A percentile compares a stretch with the other conserved stretches of the same genome.
Conservation (phyloP, 64 coral and sea anemone species). For the Montipora efflorescens region DNA sequence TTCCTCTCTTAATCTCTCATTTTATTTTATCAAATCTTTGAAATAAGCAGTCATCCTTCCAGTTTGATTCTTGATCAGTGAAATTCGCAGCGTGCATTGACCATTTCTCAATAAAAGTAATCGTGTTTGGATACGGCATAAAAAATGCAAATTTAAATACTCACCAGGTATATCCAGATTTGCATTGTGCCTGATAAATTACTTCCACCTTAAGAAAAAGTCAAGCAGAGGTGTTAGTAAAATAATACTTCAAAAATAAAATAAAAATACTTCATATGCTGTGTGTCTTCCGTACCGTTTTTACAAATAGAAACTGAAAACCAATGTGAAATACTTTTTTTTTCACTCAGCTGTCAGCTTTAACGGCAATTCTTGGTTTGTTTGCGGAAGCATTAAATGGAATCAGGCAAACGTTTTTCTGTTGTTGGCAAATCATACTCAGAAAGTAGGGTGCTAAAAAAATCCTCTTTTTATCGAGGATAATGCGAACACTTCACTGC, state of each 20-base stretch:
- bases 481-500: not conserved
- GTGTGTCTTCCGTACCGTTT: not conserved
- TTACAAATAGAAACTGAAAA: too few species aligned
- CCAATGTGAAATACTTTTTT: too few species aligned
- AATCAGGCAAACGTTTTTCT: not conserved
- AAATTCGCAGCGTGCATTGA: too few species aligned
- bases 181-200: constrained; percentile 3
- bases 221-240: not conserved
- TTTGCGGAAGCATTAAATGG: constrained; percentile 10
- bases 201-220: not conserved
- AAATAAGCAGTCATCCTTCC: too few species aligned
- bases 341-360: too few species aligned
- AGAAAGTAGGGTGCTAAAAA: not conserved
- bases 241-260: not conserved
- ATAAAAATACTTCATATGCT: too few species aligned
- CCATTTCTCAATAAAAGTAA: not conserved
- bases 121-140: not conserved
- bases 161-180: constrained; percentile 51
- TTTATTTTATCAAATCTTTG: too few species aligned
- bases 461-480: not conserved
- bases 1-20: too few species aligned
- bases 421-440: not conserved
- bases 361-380: not conserved
- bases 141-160: not conserved
- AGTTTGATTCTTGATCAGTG: too few species aligned